Evolutionary conservation across 1,140 invertebrate species (phyloP), one percentile per base, ranked within the genome.

Genomic region (Sitodiplosis mosellana): DNA sequence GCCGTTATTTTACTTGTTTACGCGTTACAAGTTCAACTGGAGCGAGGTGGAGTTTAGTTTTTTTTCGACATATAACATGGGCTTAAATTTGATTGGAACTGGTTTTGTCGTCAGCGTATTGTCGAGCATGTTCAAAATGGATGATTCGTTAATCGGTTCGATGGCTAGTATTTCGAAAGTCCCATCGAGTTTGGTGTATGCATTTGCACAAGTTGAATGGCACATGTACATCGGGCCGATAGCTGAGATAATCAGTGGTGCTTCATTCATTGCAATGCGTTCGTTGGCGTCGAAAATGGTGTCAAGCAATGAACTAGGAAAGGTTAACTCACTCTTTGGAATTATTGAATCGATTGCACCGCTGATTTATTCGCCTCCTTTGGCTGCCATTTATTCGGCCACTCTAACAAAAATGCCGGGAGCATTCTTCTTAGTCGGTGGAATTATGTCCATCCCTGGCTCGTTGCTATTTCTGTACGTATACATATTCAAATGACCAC

Each of bases 21-120:
- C 81, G 11, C 69, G 83, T 49, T 84, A 77, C 59, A 71, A 79
- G 19, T 88, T 86, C 64, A 83, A 86, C 52, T 88, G 83, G 83
- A 77, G 84, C 56, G 83, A 87, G 67, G 77, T 86, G 44, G 78
- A 83, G 58, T 88, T 80, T 67, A 87, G 84, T 57, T 76, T 84
- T 61, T 88, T 82, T 56, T 82, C 80, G 3, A 85, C 82, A 1
- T 86, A 83, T 55, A 75, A 75, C 41, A 81, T 85, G 78, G 70
- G 83, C 47, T 82, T 78, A 21, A 81, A 80, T 61, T 67, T 87
- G 52, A 72, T 83, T 27, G 83, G 81, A 82, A 67, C 75, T 71
- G 20, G 22, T 71, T 51, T 85, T 51, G 81, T 80, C 1, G 80
- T 87, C 7, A 81, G 82, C 19, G 68, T 86, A 1, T 82, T 87